A percentile compares a stretch with the other conserved stretches of the same genome.
phyloP scores from a whole-genome alignment of 2,888 invertebrate species.

The Phrixothrix hirtus region DNA sequence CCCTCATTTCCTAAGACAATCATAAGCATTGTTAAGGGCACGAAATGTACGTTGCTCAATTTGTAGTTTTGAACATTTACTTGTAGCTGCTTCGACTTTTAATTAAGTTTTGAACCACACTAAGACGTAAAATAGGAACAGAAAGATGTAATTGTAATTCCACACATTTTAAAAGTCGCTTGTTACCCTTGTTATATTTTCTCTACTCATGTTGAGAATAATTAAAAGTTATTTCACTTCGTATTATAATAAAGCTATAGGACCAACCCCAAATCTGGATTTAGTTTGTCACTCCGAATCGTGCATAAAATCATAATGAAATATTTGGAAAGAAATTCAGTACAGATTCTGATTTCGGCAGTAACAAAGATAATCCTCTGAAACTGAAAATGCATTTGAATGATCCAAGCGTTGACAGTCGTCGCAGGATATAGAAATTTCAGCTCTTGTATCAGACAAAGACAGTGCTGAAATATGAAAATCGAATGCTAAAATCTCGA shows the following conservation, averaged over 20 bases:
- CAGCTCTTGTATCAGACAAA: constrained; percentile 16
- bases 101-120: constrained; percentile 10
- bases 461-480: constrained; percentile 47
- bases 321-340: constrained; percentile 11
- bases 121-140: constrained; percentile 5
- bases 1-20: too few species aligned
- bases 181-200: background rate
- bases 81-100: constrained; percentile 10
- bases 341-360: constrained; percentile 28
- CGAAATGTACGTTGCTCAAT: too few species aligned
- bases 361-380: constrained; percentile 33
- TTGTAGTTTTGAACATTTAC: too few species aligned
- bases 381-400: constrained; percentile 26
- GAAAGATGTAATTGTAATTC: constrained; percentile 1
- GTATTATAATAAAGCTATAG: background rate
- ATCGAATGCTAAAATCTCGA: constrained; percentile 51
- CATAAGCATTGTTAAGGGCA: too few species aligned
- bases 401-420: constrained; percentile 25
- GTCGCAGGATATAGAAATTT: constrained; percentile 2
- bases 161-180: background rate
- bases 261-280: background rate
- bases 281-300: background rate
- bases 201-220: too few species aligned
- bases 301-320: constrained; percentile 6
- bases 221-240: background rate